These are phyloP conservation scores for Sympetrum striolatum DNA, from an alignment of 2,888 invertebrate genomes.

Conservation along the genomic window DNA sequence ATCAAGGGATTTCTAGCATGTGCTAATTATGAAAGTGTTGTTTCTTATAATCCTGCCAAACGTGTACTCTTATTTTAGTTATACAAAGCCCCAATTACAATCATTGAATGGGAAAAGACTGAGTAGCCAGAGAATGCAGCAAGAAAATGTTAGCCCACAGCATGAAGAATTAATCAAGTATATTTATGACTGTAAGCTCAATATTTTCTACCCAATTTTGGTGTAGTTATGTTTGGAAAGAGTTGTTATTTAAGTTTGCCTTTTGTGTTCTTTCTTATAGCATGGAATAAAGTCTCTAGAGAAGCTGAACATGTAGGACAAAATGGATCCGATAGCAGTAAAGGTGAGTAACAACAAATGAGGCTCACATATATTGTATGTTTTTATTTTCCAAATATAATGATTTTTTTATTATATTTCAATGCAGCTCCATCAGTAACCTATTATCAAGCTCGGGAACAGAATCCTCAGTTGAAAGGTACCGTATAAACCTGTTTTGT, in stretches of 20 bases:
- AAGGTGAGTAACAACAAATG: background rate
- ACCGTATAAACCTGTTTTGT: background rate
- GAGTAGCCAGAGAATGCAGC: conserved; percentile 65
- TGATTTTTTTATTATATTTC: background rate
- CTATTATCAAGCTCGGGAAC: conserved; percentile 28
- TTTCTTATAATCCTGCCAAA: background rate
- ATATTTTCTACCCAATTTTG: background rate
- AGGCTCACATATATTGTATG: background rate
- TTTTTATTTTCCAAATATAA: background rate
- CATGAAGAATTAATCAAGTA: conserved; percentile 88
- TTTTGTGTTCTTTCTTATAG: background rate
- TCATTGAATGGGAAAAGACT: conserved; percentile 69
- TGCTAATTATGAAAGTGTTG: background rate
- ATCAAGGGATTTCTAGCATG: background rate
- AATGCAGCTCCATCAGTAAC: conserved; percentile 14
- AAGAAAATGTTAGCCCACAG: conserved; percentile 74
- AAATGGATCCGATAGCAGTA: conserved; percentile 20
- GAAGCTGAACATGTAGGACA: conserved; percentile 20
- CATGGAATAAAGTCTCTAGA: conserved; percentile 33
- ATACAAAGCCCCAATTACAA: conserved; percentile 83
- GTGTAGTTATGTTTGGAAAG: background rate
- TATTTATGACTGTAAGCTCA: conserved; percentile 81
- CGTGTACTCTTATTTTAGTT: conserved; percentile 61
- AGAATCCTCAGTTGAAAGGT: conserved; percentile 26
- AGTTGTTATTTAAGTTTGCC: background rate